A percentile compares a stretch with the other conserved stretches of the same genome.
These are phyloP conservation scores for Apolygus lucorum DNA, from an alignment of 1,140 invertebrate species.

Conservation along the genomic window DNA sequence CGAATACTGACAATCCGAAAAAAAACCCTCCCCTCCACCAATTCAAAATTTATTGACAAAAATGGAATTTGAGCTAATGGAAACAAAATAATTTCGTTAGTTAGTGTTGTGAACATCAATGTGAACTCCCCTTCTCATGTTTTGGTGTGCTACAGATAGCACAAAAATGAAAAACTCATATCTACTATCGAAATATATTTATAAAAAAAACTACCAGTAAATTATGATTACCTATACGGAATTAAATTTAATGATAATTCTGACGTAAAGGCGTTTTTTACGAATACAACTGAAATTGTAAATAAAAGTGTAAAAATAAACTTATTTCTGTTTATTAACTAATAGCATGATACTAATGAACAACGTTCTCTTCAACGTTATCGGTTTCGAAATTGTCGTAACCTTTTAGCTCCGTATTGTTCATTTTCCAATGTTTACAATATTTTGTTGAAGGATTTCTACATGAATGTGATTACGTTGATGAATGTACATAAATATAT, in stretches of 20 bases:
- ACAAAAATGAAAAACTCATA: not conserved
- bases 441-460: slow-evolving; percentile 16
- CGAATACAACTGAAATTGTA: not conserved
- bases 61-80: too few relatives aligned
- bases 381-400: slow-evolving; percentile 3
- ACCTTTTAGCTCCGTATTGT: slow-evolving; percentile 17
- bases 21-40: not conserved
- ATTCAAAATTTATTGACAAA: too few relatives aligned
- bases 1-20: not conserved
- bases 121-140: too few relatives aligned
- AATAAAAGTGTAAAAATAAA: slow-evolving; percentile 12
- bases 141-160: too few relatives aligned
- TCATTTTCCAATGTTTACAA: slow-evolving; percentile 12
- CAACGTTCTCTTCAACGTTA: slow-evolving; percentile 17
- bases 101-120: too few relatives aligned
- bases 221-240: not conserved
- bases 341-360: slow-evolving; percentile 19
- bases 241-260: too few relatives aligned
- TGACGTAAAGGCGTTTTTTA: not conserved
- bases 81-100: too few relatives aligned
- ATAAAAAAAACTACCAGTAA: not conserved
- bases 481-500: slow-evolving; percentile 23
- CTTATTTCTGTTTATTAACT: slow-evolving; percentile 8
- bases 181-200: not conserved
- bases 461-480: slow-evolving; percentile 19